Conservation (phyloP, 2,888 invertebrate species). For the Stomorhina lunata region DNA sequence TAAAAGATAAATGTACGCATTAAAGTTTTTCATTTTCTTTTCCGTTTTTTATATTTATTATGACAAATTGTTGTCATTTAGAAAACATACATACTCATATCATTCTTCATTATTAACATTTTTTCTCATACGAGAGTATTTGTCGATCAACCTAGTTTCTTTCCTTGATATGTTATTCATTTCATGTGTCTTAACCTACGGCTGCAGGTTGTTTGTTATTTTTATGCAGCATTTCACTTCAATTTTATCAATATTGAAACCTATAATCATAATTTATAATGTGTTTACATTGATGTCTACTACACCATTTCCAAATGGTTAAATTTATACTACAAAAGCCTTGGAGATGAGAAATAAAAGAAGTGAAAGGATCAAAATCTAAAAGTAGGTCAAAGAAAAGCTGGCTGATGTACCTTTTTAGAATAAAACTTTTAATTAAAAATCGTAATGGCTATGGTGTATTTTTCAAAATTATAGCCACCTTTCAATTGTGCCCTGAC, state of each 20-base stretch:
- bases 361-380: too few species aligned
- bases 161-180: background rate
- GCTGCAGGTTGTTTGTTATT: conserved; percentile 40
- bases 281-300: conserved; percentile 48
- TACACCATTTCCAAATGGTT: conserved; percentile 26
- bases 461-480: conserved; percentile 3
- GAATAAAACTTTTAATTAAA: too few species aligned
- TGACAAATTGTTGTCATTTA: conserved; percentile 62
- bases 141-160: conserved; percentile 59
- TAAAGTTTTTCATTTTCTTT: background rate
- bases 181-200: background rate
- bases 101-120: background rate
- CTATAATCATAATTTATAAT: conserved; percentile 64
- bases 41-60: conserved; percentile 29
- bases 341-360: too few species aligned
- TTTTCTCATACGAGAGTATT: too few species aligned
- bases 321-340: background rate
- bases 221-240: conserved; percentile 51
- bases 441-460: conserved; percentile 25
- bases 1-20: too few species aligned
- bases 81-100: conserved; percentile 46
- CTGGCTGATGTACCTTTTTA: too few species aligned
- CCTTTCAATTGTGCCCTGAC: conserved; percentile 39
- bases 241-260: conserved; percentile 50
- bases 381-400: too few species aligned